These are phyloP conservation scores for Plectrocnemia conspersa DNA, from an alignment of 1,140 invertebrate genomes.

Conservation along the genomic window DNA sequence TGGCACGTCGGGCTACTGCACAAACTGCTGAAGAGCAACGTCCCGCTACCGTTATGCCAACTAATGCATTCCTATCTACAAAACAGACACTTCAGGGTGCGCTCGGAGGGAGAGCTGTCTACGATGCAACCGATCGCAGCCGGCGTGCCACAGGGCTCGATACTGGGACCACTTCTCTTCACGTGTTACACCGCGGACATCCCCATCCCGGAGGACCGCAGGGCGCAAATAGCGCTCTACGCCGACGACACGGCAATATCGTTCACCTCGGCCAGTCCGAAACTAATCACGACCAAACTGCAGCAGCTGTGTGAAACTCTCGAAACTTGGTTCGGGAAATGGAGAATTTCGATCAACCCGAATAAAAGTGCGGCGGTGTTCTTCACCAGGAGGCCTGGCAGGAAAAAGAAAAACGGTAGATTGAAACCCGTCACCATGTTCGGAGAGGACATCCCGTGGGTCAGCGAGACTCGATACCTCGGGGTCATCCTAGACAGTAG, in stretches of 20 bases:
- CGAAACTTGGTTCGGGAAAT: constrained; percentile 24
- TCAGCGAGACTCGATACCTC: too few relatives aligned
- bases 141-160: constrained; percentile 38
- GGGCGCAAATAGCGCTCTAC: constrained; percentile 28
- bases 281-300: neutral
- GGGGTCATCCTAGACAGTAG: too few relatives aligned
- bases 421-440: neutral
- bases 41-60: too few relatives aligned
- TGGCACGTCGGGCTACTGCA: too few relatives aligned
- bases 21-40: too few relatives aligned
- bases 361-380: constrained; percentile 33
- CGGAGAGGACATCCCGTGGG: neutral
- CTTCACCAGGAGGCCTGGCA: constrained; percentile 16
- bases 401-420: neutral
- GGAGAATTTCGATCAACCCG: constrained; percentile 36
- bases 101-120: too few relatives aligned
- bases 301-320: constrained; percentile 21
- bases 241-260: constrained; percentile 37
- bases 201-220: constrained; percentile 13
- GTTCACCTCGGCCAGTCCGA: neutral
- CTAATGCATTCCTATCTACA: too few relatives aligned
- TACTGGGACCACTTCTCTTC: constrained; percentile 36
- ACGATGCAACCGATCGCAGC: too few relatives aligned
- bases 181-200: constrained; percentile 37
- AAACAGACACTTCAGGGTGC: too few relatives aligned